These are phyloP conservation scores for Elanus axillaris DNA, from an alignment of 2,113 vertebrate genomes.

Conservation along the genomic window DNA sequence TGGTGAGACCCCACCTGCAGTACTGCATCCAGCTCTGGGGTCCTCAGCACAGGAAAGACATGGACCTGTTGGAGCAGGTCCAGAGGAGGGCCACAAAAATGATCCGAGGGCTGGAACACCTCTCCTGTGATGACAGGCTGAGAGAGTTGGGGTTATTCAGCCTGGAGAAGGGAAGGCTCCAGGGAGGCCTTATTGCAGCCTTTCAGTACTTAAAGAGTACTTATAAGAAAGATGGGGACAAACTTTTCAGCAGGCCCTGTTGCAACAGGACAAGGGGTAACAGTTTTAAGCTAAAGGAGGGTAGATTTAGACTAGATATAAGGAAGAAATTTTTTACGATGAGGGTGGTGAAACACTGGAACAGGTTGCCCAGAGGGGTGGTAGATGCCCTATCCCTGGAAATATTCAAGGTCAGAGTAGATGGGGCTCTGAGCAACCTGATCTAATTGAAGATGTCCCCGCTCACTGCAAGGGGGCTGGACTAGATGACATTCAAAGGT, in stretches of 20 bases:
- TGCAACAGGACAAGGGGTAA: no score
- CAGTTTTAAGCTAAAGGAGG: not conserved
- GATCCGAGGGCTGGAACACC: not conserved
- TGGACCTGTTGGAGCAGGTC: not conserved
- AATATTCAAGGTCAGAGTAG: not conserved
- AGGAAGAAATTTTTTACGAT: not conserved
- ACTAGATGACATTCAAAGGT: not conserved
- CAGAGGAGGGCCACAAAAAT: accelerated
- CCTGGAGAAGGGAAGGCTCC: not conserved
- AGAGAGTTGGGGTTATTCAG: not conserved
- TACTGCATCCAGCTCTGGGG: not conserved
- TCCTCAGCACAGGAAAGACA: accelerated
- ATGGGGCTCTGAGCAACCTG: not conserved
- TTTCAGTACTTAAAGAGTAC: not conserved
- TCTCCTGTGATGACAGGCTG: not conserved
- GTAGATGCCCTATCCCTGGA: not conserved
- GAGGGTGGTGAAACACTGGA: not conserved
- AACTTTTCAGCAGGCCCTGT: no score
- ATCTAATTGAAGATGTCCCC: not conserved
- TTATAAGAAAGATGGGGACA: not conserved
- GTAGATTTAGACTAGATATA: not conserved
- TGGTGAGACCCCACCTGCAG: not conserved
- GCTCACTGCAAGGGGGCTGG: not conserved
- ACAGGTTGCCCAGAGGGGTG: not conserved
- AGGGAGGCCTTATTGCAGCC: not conserved